Conservation (phyloP, 2,888 invertebrate genomes). For the Acrocera orbiculus region DNA sequence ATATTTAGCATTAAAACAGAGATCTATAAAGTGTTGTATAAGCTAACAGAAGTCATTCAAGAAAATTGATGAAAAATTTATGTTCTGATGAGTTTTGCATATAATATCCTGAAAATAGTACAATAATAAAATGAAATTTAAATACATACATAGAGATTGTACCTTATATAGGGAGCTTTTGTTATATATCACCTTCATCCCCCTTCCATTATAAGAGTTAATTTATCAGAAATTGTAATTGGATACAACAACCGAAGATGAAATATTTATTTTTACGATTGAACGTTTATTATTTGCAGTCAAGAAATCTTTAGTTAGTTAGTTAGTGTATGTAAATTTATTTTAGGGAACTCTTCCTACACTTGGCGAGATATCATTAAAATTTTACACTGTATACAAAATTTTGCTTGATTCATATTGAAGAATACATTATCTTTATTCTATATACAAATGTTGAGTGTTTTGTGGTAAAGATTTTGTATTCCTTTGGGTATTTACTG, state of each 20-base stretch:
- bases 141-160: neutral
- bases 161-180: neutral
- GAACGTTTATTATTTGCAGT: constrained; percentile 10
- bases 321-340: too few species aligned
- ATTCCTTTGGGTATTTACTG: too few species aligned
- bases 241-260: constrained; percentile 12
- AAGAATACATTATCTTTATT: too few species aligned
- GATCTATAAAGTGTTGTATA: too few species aligned
- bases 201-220: constrained; percentile 6
- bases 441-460: too few species aligned
- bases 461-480: too few species aligned
- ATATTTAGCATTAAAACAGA: constrained; percentile 5
- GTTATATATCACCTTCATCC: neutral
- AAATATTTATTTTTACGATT: constrained; percentile 12
- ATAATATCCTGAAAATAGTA: constrained; percentile 2
- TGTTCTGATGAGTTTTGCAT: constrained; percentile 12
- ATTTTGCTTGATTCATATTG: too few species aligned
- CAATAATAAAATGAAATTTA: neutral
- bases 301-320: too few species aligned
- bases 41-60: constrained; percentile 9
- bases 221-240: constrained; percentile 12
- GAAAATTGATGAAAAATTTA: constrained; percentile 13
- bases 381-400: too few species aligned
- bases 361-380: too few species aligned
- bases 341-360: too few species aligned